Evolutionary conservation across 2,888 invertebrate species (phyloP).

Genomic region (Pollenia griseotomentosa): DNA sequence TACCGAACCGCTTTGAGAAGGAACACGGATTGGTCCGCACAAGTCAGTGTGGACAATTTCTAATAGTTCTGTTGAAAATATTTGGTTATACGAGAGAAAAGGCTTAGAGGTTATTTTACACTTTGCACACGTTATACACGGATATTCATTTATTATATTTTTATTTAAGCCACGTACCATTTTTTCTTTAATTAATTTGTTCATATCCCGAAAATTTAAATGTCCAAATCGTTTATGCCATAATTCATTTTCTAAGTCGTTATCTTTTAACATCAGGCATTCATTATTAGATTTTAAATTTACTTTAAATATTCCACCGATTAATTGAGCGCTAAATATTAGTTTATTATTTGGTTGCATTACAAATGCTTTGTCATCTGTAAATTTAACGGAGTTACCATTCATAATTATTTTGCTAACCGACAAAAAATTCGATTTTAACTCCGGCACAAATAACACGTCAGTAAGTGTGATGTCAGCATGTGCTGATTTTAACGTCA

Average conservation of each 20-base stretch:
- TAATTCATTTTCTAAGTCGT: conserved; percentile 19
- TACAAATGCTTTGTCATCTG: conserved; percentile 38
- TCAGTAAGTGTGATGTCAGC: conserved; percentile 46
- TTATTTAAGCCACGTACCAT: conserved; percentile 30
- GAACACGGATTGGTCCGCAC: conserved; percentile 56
- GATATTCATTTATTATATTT: conserved; percentile 5
- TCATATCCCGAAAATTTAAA: conserved; percentile 50
- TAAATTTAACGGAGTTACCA: conserved; percentile 45
- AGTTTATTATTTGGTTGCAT: conserved; percentile 19
- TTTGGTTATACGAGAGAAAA: conserved; percentile 5
- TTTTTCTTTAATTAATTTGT: conserved; percentile 33
- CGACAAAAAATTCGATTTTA: conserved; percentile 58
- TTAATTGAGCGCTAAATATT: conserved; percentile 31
- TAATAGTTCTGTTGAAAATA: neutral
- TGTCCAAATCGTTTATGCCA: conserved; percentile 67
- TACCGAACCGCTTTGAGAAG: conserved; percentile 52
- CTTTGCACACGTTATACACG: conserved; percentile 25
- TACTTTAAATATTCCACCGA: conserved; percentile 49
- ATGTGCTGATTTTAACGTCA: conserved; percentile 44
- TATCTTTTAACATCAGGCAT: conserved; percentile 7
- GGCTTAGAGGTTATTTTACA: conserved; percentile 46
- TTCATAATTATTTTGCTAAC: conserved; percentile 60
- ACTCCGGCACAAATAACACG: conserved; percentile 57
- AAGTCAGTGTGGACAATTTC: conserved; percentile 39
- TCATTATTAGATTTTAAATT: conserved; percentile 22